These are phyloP conservation scores for Ceratotherium simum DNA, from an alignment of 2,113 vertebrate genomes.

Conservation along the genomic window DNA sequence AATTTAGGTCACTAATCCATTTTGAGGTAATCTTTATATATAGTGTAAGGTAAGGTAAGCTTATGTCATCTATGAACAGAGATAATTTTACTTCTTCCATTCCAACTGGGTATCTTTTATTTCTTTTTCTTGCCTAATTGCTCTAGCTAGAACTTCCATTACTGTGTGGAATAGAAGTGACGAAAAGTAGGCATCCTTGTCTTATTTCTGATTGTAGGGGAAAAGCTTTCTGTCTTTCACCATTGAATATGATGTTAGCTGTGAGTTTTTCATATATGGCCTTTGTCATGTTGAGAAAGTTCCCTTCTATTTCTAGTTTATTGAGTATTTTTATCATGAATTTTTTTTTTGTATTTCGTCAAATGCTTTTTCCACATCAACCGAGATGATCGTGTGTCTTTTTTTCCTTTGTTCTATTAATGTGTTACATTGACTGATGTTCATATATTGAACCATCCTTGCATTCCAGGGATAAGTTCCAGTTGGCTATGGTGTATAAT, in stretches of 20 bases:
- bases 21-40: background rate
- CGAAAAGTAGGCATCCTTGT: background rate
- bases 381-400: background rate
- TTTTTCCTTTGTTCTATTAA: conserved; percentile 25
- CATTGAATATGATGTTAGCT: background rate
- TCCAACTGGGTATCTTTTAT: background rate
- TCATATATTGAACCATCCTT: conserved; percentile 5
- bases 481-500: background rate
- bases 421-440: background rate
- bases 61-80: background rate
- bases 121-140: conserved; percentile 44
- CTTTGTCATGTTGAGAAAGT: background rate
- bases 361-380: background rate
- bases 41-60: background rate
- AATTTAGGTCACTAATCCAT: background rate
- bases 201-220: background rate
- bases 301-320: background rate
- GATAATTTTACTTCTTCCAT: background rate
- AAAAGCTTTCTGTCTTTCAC: background rate
- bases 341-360: background rate
- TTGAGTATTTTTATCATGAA: background rate
- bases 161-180: background rate
- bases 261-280: background rate
- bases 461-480: background rate
- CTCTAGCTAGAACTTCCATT: background rate